Evolutionary conservation across 2,888 invertebrate genomes (phyloP), one percentile per base, ranked within the genome.

Genomic region (Busseola fusca): DNA sequence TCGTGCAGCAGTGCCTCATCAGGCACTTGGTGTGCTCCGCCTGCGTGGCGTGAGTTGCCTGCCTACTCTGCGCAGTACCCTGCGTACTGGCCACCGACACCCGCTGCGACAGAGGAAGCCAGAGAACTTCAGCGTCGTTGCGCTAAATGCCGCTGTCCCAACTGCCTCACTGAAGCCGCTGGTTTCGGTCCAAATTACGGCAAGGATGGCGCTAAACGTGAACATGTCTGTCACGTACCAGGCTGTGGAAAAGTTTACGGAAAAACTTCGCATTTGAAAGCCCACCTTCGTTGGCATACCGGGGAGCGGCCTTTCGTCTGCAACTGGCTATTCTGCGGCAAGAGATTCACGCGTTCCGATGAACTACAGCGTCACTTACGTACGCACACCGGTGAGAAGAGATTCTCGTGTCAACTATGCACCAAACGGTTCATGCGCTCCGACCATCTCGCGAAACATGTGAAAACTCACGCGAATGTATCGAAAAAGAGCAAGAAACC

Each of bases 181-280:
- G 98, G 96, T 75, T 97, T 96, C 92, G 98, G 96, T 90, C 98
- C 97, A 86, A 96, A 96, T 85, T 97, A 96, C 92, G 97, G 96
- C 91, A 98, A 97, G 96, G 96, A 96, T 74, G 96, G 96, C 7
- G 98, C 97, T 85, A 98, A 97, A 94, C 98, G 97, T 91, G 97
- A 96, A 92, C 98, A 98, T 91, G 97, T 97, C 59, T 98, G 98
- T 88, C 98, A 98, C 91, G 97, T 98, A 54, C 97, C 98, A 1
- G 98, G 98, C 58, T 99, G 99, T 90, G 97, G 97, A 74, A 97
- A 98, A 87, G 97, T 98, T 25, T 99, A 99, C 92, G 98, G 98
- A 21, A 99, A 99, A 93, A 98, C 99, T 0, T 99, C 99, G 0
- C 99, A 99, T 90, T 93, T 99, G 76, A 98, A 98, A 93, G 98